Evolutionary conservation across 2,113 vertebrate genomes (phyloP), one percentile per base, ranked within the genome.

Genomic region (Phrynocephalus versicolor): DNA sequence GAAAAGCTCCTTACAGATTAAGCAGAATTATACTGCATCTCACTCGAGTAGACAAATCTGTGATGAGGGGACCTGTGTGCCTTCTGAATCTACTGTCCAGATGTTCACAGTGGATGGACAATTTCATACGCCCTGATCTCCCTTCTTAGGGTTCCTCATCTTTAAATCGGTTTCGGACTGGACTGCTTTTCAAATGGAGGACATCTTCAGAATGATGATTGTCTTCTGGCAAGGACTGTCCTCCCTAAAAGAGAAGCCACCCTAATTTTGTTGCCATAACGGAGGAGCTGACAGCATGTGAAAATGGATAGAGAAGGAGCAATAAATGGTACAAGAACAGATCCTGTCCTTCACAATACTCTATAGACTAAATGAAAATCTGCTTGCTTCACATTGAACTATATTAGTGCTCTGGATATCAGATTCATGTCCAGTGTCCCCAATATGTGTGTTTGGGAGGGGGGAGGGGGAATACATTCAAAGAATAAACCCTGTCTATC

Each of bases 351-450:
- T 65, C 45, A 70, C 45, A 78, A 57, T 77, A n/a, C n/a, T n/a
- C n/a, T n/a, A 57, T 77, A 55, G 55, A 30, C 25, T 69, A 37
- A 60, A 85, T 71, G 78, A 39, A 39, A 58, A 21, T 69, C 21
- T 51, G 58, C 64, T 27, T 23, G 5, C 2, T 77, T 39, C 19
- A 33, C 33, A 84, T 45, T 37, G 25, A 74, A 33, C 12, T 65
- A 16, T 77, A 70, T 21, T 23, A 57, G 33, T 7, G 19, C 51
- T 37, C 9, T 13, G 51, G 67, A 83, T 62, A 57, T 62, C 15
- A 74, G 70, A 83, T 80, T 85, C 58, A 85, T 51, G 57, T 33
- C 41, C n/a, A 80, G 60, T 30, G 14, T 80, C 70, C 25, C 73
- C 57, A 85, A 27, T 9, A 65, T 73, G 80, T 73, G 67, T 25